Conservation (phyloP, 2,888 invertebrate genomes). For the Cordylochernes scorpioides region DNA sequence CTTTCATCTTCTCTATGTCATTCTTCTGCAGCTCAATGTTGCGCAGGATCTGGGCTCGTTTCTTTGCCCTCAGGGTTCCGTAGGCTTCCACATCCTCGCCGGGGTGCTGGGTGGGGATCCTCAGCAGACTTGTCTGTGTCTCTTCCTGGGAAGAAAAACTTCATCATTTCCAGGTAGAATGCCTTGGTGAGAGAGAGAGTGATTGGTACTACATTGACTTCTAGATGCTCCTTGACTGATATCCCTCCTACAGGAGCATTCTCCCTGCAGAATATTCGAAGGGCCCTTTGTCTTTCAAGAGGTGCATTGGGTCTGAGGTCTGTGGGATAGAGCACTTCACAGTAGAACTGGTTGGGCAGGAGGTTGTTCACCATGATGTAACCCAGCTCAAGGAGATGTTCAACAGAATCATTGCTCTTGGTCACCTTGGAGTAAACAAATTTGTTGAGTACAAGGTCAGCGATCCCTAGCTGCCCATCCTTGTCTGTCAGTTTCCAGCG, state of each 20-base stretch:
- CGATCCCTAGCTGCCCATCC: slow-evolving; percentile 89
- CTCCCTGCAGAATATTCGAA: slow-evolving; percentile 82
- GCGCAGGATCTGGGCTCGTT: no score
- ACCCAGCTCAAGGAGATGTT: slow-evolving; percentile 81
- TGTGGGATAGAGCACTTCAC: slow-evolving; percentile 49
- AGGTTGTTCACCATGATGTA: slow-evolving; percentile 84
- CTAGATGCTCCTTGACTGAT: slow-evolving; percentile 93
- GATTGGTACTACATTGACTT: slow-evolving; percentile 85
- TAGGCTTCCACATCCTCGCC: no score
- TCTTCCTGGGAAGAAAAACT: slow-evolving; percentile 87
- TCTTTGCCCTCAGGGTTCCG: no score
- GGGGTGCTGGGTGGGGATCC: no score
- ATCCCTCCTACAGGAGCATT: slow-evolving; percentile 95
- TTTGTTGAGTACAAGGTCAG: slow-evolving; percentile 77
- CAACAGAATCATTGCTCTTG: slow-evolving; percentile 84
- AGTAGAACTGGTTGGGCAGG: slow-evolving; percentile 58
- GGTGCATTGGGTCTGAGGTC: slow-evolving; percentile 61
- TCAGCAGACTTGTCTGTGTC: slow-evolving; percentile 38
- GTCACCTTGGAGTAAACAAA: slow-evolving; percentile 92
- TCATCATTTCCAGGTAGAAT: slow-evolving; percentile 86
- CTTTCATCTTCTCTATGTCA: no score
- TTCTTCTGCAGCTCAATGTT: no score
- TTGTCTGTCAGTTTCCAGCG: slow-evolving; percentile 91
- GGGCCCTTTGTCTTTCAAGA: slow-evolving; percentile 62
- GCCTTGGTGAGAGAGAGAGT: slow-evolving; percentile 77